Conservation (phyloP, 92 coral and sea anemone species). For the Porites rus region DNA sequence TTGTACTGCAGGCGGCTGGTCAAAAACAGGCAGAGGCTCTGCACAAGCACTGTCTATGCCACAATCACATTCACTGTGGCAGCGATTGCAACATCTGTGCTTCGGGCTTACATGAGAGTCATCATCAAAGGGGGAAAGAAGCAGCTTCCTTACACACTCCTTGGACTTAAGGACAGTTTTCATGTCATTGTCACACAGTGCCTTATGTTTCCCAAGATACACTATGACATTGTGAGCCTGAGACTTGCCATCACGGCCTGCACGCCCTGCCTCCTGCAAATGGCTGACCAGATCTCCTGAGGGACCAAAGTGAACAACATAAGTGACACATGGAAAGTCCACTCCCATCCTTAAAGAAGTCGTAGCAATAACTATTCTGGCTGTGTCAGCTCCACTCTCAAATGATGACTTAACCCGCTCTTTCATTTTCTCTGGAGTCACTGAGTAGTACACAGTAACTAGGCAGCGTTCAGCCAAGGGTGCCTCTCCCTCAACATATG, state of each 20-base stretch:
- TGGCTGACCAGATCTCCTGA: constrained; percentile 27
- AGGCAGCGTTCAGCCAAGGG: neutral
- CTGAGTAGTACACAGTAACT: constrained; percentile 27
- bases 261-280: constrained; percentile 43
- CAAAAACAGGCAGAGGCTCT: constrained; percentile 12
- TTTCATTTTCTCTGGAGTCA: constrained; percentile 16
- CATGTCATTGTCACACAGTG: constrained; percentile 11
- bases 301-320: constrained; percentile 45
- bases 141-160: constrained; percentile 20
- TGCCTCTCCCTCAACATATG: neutral
- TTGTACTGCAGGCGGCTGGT: neutral
- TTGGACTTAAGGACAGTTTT: constrained; percentile 9
- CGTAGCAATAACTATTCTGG: constrained; percentile 36
- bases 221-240: constrained; percentile 24
- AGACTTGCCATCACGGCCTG: constrained; percentile 26
- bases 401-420: constrained; percentile 20
- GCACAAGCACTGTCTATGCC: neutral
- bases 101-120: neutral
- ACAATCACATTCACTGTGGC: constrained; percentile 8
- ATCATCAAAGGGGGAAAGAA: constrained; percentile 23
- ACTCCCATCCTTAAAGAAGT: constrained; percentile 47
- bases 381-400: constrained; percentile 31
- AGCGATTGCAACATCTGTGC: constrained; percentile 33
- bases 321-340: constrained; percentile 35
- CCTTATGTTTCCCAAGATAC: constrained; percentile 26